These are phyloP conservation scores for Periophthalmodon schlosseri DNA, from an alignment of 2,113 vertebrate species.

Conservation along the genomic window DNA sequence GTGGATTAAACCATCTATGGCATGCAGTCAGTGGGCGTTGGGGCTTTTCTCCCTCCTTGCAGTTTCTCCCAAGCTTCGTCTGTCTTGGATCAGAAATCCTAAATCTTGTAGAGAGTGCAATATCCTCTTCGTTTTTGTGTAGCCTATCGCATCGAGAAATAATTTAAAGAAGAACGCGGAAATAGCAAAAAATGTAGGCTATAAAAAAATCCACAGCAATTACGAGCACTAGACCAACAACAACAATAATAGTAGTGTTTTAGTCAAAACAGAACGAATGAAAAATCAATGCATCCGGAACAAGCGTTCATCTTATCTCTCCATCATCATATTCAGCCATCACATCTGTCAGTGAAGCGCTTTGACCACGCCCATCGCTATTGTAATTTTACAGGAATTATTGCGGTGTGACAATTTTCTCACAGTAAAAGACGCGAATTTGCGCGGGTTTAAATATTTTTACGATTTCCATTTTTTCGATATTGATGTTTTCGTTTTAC, in stretches of 20 bases:
- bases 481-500: conserved; percentile 39
- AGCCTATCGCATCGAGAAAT: conserved; percentile 41
- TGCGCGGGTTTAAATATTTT: conserved; percentile 22
- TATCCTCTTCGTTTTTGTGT: conserved; percentile 65
- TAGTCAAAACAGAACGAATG: neutral
- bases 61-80: conserved; percentile 80
- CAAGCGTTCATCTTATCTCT: conserved; percentile 75
- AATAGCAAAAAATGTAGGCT: conserved; percentile 11
- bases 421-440: conserved; percentile 27
- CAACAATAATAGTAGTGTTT: neutral
- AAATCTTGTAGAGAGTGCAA: conserved; percentile 53
- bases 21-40: conserved; percentile 78
- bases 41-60: conserved; percentile 78
- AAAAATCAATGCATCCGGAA: conserved; percentile 51
- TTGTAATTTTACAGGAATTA: conserved; percentile 65
- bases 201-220: conserved; percentile 41
- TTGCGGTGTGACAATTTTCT: conserved; percentile 29
- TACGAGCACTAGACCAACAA: neutral
- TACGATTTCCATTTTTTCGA: conserved; percentile 11
- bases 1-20: conserved; percentile 81
- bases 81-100: conserved; percentile 75
- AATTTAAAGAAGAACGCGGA: conserved; percentile 13
- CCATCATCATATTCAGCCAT: conserved; percentile 72
- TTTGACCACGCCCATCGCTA: conserved; percentile 79
- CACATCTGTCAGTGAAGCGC: conserved; percentile 68